Percentiles rank a stretch among this genome's conserved stretches.
phyloP scores from a whole-genome alignment of 2,888 invertebrate genomes.

The Drosophila sordidapex region DNA sequence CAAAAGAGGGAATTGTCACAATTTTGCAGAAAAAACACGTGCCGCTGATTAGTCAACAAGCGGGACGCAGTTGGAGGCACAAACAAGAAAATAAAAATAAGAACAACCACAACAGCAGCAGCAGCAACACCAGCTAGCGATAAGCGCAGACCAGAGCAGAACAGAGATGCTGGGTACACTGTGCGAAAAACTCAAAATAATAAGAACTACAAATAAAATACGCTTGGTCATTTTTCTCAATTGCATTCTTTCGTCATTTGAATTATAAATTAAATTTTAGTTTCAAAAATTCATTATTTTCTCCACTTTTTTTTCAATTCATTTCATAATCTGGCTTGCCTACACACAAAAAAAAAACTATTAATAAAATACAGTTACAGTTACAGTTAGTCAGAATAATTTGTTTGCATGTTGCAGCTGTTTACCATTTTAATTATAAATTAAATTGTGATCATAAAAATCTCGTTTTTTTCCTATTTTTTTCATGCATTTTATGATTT shows the following conservation, averaged over 20 bases:
- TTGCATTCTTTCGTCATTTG: neutral
- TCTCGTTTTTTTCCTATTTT: neutral
- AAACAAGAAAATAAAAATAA: neutral
- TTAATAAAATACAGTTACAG: neutral
- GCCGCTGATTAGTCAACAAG: conserved; percentile 73
- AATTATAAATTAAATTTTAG: neutral
- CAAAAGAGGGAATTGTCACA: conserved; percentile 70
- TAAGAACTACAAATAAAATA: neutral
- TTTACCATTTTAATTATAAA: too few species aligned
- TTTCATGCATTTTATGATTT: neutral
- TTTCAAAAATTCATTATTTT: neutral
- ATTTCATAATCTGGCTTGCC: too few species aligned
- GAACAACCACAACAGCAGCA: neutral
- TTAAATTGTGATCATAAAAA: neutral
- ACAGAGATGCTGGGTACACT: conserved; percentile 24
- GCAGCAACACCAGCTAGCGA: conserved; percentile 5
- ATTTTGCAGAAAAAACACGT: conserved; percentile 77
- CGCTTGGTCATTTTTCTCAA: neutral
- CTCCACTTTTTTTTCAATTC: too few species aligned
- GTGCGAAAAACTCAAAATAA: neutral
- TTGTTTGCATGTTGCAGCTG: too few species aligned
- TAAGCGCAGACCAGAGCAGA: neutral
- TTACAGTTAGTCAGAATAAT: neutral
- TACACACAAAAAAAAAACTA: too few species aligned
- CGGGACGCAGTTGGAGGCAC: conserved; percentile 8